Evolutionary conservation across 1,140 invertebrate species (phyloP).

Genomic region (Zaprionus davidi): DNA sequence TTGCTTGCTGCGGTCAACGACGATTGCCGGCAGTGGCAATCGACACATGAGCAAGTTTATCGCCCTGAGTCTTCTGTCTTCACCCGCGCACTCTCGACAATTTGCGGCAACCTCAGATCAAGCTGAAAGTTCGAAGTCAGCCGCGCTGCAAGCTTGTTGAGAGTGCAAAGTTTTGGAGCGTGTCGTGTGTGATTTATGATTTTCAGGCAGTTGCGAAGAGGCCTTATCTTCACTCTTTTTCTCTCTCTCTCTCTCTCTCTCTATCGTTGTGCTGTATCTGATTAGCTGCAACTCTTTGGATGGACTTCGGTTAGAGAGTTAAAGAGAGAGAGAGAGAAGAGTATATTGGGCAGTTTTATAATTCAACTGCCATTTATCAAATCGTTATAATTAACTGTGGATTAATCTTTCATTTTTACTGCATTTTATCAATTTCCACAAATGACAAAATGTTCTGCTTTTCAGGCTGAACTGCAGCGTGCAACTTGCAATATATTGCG

Average conservation of each 20-base stretch:
- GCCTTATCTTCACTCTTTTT: constrained; percentile 16
- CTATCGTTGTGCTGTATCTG: constrained; percentile 31
- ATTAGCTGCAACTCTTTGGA: constrained; percentile 67
- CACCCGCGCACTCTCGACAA: constrained; percentile 41
- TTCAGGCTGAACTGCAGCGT: background rate
- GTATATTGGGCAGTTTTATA: background rate
- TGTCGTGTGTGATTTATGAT: constrained; percentile 70
- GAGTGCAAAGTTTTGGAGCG: constrained; percentile 39
- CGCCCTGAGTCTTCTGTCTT: constrained; percentile 26
- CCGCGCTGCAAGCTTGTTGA: constrained; percentile 8
- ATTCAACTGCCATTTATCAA: background rate
- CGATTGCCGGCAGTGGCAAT: constrained; percentile 49
- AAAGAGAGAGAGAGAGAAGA: too few relatives aligned
- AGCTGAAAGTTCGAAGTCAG: constrained; percentile 13
- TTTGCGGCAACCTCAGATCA: constrained; percentile 45
- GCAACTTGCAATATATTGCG: constrained; percentile 40
- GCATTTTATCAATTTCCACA: constrained; percentile 3
- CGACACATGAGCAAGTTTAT: constrained; percentile 69
- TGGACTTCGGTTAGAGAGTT: constrained; percentile 30
- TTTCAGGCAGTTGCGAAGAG: constrained; percentile 35
- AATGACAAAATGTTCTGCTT: constrained; percentile 14
- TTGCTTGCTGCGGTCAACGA: constrained; percentile 38
- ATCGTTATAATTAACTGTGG: background rate
- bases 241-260: constrained; percentile 12
- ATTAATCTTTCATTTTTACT: constrained; percentile 10